Evolutionary conservation across 1,140 invertebrate species (phyloP), one percentile per base, ranked within the genome.

Genomic region (Pseudomyrmex concolor): DNA sequence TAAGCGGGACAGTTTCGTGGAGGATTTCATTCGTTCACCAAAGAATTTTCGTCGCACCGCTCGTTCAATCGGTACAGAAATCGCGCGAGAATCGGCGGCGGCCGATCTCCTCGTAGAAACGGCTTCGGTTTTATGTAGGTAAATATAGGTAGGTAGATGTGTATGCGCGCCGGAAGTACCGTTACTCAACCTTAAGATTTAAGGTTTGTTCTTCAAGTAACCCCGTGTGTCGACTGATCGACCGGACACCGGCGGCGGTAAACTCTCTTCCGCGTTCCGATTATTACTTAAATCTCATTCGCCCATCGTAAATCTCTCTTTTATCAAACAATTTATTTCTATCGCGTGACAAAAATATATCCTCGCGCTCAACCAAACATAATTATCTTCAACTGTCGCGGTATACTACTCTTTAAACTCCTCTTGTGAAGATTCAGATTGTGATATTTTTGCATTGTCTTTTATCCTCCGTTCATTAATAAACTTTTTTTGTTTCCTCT

Each of bases 131-230:
- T 71, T 51, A 51, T 0, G 50, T 78, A 77, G 60, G 73, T 78
- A 70, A 63, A 50, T 68, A 70, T 68, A 70, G 68, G 57, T 76
- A 74, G 72, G 74, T 77, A 80, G 66, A 64, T 83, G 86, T 80
- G 84, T 70, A 84, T 83, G 78, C 48, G 83, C 86, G 82, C 50
- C 60, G 85, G 83, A 85, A 88, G 86, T 86, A 91, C 92, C 91
- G 92, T 92, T 92, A 92, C 85, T 91, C 90, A 92, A 92, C 89
- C 92, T 92, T 91, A 91, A 91, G 91, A 89, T 89, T 92, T 91
- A 89, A 92, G 84, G 86, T 89, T 74, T 80, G 86, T 89, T 82
- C 81, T 74, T 71, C 63, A 71, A 78, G 60, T 80, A 86, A 80
- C 45, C 48, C 68, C 34, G 25, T 57, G 59, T 54, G 68, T 63